phyloP scores from a whole-genome alignment of 2,113 vertebrate genomes.

The Brachirus orientalis region DNA sequence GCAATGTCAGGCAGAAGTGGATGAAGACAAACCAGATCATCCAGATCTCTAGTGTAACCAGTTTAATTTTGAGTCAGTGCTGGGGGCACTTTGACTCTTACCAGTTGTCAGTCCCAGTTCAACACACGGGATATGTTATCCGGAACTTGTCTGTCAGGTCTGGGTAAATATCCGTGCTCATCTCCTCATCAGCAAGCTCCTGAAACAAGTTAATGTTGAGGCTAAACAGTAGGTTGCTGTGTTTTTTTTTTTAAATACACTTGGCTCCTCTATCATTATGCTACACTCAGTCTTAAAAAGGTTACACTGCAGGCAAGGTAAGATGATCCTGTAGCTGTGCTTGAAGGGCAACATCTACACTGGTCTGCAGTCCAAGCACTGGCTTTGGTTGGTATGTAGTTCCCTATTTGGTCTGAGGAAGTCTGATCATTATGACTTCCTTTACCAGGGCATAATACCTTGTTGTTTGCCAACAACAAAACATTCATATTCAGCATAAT shows the following conservation, averaged over 20 bases:
- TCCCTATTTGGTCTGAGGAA: slow-evolving; percentile 51
- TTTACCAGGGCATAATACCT: slow-evolving; percentile 5
- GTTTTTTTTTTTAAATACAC: slow-evolving; percentile 43
- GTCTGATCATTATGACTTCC: slow-evolving; percentile 43
- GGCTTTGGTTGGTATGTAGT: slow-evolving; percentile 57
- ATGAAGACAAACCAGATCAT: slow-evolving; percentile 51
- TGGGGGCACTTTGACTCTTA: slow-evolving; percentile 11
- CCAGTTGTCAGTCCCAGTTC: slow-evolving; percentile 10
- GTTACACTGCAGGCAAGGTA: slow-evolving; percentile 64
- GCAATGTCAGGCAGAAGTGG: slow-evolving; percentile 16
- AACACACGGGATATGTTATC: slow-evolving; percentile 14
- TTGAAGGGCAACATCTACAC: slow-evolving; percentile 54
- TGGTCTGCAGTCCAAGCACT: slow-evolving; percentile 27
- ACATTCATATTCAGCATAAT: not conserved
- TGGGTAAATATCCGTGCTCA: slow-evolving; percentile 42
- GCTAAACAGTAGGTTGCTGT: slow-evolving; percentile 21
- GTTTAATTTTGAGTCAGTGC: slow-evolving; percentile 42
- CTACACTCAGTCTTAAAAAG: slow-evolving; percentile 47
- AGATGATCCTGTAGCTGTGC: slow-evolving; percentile 55
- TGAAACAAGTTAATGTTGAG: slow-evolving; percentile 33
- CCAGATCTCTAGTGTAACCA: slow-evolving; percentile 32
- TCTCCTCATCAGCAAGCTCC: slow-evolving; percentile 16
- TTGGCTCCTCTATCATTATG: slow-evolving; percentile 42
- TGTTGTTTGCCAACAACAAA: not conserved
- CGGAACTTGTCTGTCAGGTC: slow-evolving; percentile 37